phyloP scores from a whole-genome alignment of 2,113 vertebrate genomes.

The Crocuta crocuta region DNA sequence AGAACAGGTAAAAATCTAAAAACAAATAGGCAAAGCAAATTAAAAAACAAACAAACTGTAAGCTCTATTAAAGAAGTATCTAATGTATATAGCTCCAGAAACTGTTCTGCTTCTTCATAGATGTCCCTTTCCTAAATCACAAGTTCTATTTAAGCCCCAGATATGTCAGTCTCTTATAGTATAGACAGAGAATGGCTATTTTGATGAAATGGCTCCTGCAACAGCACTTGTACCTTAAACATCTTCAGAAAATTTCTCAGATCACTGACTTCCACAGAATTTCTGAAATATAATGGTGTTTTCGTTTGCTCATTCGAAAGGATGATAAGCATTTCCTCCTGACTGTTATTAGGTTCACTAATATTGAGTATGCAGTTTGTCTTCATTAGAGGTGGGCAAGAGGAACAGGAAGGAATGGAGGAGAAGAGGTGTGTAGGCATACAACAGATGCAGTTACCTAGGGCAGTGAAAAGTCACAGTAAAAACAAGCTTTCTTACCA shows the following conservation, averaged over 20 bases:
- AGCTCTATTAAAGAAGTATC: not conserved
- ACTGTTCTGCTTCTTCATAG: not conserved
- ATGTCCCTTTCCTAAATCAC: not conserved
- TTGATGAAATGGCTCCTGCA: not conserved
- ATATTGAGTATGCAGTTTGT: not conserved
- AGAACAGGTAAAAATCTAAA: not conserved
- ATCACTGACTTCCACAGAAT: not conserved
- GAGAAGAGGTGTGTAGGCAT: no score
- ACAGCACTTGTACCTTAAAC: not conserved
- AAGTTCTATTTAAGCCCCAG: not conserved
- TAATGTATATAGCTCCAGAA: not conserved
- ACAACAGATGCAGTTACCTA: not conserved
- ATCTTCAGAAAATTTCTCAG: not conserved
- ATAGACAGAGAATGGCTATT: not conserved
- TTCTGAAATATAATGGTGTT: not conserved
- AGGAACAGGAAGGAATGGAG: not conserved
- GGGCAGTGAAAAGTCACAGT: not conserved
- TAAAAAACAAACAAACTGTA: not conserved
- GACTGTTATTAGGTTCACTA: not conserved
- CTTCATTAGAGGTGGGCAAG: not conserved
- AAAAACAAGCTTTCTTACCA: not conserved
- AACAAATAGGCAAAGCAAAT: not conserved
- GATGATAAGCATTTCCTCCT: accelerated
- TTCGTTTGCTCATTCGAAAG: not conserved
- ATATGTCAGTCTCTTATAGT: not conserved